Base-by-base conservation (phyloP, 2,888 invertebrate genomes). In the Aricia artaxerxes region DNA sequence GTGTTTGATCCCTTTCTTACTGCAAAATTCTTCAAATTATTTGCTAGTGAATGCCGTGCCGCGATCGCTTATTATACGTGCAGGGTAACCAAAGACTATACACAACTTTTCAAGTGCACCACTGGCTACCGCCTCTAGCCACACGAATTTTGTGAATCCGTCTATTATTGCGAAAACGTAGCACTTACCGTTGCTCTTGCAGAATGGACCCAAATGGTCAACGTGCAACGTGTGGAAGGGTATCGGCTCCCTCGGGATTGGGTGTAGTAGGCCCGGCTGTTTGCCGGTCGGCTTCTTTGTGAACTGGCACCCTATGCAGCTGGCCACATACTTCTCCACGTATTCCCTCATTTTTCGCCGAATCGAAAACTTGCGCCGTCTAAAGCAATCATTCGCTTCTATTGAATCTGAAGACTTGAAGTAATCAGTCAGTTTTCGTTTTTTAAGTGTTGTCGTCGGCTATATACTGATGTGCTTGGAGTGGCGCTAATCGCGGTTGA, bases 51-150 rank as follows among this genome's bases (percentile, higher is more conserved):
- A 61, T 1, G 60, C 60, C 60, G 60, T 61, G 60, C 60, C 60
- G 60, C 60, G 60, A 61, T 61, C 60, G 60, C 60, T 61, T 61
- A 61, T 61, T 61, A 61, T 61, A 24, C 61, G 61, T 61, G 24
- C 2, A 2, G 61, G 61, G n/a, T 61, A 61, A 7, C 61, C 61
- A 61, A 61, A 61, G 2, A 61, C 7, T 24, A 61, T 61, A 61
- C 61, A 61, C 61, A 61, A 61, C 24, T 7, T 61, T 6, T 61
- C 61, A 61, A 61, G 61, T 24, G 61, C 6, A 61, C 61, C 61
- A 61, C 61, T 61, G 61, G 61, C 61, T 61, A 61, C 61, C 5
- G 61, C 61, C 5, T 61, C 61, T 1, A 61, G 61, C 61, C 61
- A 61, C 24, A 61, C 61, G 2, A 61, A 61, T 5, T 61, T 61